These are phyloP conservation scores for Hedychridium roseum DNA, from an alignment of 2,888 invertebrate species.

Conservation along the genomic window DNA sequence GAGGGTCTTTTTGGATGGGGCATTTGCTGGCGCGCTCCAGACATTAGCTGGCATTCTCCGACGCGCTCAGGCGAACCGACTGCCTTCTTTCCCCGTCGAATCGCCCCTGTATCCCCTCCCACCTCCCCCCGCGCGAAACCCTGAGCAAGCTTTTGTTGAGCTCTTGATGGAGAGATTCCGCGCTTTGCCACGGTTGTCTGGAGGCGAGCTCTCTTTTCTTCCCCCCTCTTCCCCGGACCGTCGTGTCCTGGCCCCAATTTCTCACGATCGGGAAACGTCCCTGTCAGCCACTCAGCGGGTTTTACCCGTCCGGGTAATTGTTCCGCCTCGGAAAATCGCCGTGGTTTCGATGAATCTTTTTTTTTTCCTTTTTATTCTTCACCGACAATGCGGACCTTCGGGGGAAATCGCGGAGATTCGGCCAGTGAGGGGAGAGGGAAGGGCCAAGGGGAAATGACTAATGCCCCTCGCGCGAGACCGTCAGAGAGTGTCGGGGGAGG, in stretches of 20 bases:
- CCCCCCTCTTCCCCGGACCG: constrained; percentile 7
- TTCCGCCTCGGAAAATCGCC: too few relatives aligned
- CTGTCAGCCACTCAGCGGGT: neutral
- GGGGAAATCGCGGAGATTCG: too few relatives aligned
- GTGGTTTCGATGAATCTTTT: neutral
- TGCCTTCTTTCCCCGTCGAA: neutral
- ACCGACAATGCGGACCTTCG: too few relatives aligned
- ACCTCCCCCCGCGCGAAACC: constrained; percentile 29
- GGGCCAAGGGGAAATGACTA: too few relatives aligned
- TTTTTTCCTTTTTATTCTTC: neutral
- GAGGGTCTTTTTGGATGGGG: too few relatives aligned
- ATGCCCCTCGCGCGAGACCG: too few relatives aligned
- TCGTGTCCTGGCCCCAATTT: constrained; percentile 32
- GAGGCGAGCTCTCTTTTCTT: constrained; percentile 23
- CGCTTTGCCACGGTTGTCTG: constrained; percentile 42
- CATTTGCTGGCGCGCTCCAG: constrained; percentile 37
- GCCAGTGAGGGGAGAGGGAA: too few relatives aligned
- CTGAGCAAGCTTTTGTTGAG: constrained; percentile 46
- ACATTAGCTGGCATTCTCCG: constrained; percentile 44
- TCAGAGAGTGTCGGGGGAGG: too few relatives aligned
- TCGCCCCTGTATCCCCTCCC: constrained; percentile 18
- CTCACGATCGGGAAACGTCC: constrained; percentile 32
- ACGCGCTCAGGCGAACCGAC: constrained; percentile 3
- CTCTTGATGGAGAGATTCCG: constrained; percentile 48
- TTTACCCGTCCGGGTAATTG: too few relatives aligned